Percentiles rank a stretch among this genome's conserved stretches.
Evolutionary conservation across 2,113 vertebrate species (phyloP).

Genomic region (Peromyscus californicus): DNA sequence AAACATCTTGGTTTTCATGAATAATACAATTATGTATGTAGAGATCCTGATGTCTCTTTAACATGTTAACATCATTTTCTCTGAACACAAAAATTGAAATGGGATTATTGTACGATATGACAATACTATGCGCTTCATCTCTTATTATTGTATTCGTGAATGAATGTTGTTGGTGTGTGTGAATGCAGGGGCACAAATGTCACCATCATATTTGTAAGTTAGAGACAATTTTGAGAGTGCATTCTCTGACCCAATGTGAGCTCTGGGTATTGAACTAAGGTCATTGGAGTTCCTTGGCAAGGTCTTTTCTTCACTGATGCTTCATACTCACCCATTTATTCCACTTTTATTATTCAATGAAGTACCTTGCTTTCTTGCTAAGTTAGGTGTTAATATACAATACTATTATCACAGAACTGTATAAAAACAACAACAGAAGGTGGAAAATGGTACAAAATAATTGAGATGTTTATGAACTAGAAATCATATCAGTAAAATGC

Average conservation of each 20-base stretch:
- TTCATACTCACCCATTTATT: not conserved
- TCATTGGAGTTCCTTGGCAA: not conserved
- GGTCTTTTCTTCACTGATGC: not conserved
- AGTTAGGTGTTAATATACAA: not conserved
- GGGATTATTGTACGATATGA: not conserved
- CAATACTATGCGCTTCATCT: not conserved
- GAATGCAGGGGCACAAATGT: no score
- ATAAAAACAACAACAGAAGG: not conserved
- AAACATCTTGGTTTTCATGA: not conserved
- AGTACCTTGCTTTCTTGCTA: not conserved
- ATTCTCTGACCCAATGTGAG: accelerated
- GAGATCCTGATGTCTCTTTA: not conserved
- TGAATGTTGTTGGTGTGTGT: not conserved
- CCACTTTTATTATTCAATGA: not conserved
- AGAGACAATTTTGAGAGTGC: not conserved
- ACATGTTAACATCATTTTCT: not conserved
- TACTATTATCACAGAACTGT: not conserved
- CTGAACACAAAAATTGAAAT: not conserved
- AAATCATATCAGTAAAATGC: not conserved
- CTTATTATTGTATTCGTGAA: not conserved
- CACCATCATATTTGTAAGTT: not conserved
- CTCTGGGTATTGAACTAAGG: not conserved
- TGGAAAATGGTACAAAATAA: no score
- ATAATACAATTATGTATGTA: no score
- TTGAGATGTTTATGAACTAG: not conserved